phyloP scores from a whole-genome alignment of 2,113 vertebrate genomes.

The Prunella fulvescens region DNA sequence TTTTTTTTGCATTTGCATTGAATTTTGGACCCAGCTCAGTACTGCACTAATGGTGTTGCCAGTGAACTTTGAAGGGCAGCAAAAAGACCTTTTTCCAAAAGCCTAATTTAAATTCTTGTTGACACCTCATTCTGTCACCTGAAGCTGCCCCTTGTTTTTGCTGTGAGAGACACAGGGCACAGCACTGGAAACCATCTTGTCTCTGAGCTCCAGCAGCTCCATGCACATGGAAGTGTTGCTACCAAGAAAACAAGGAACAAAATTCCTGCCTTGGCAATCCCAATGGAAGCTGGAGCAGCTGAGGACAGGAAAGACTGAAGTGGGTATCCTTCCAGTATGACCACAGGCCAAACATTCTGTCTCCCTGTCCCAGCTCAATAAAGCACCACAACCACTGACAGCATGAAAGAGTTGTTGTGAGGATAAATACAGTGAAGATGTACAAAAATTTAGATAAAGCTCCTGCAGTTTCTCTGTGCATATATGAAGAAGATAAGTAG shows the following conservation, averaged over 20 bases:
- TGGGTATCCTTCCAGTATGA: neutral
- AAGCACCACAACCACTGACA: neutral
- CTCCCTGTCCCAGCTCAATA: neutral
- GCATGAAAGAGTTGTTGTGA: neutral
- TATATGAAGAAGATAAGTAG: neutral
- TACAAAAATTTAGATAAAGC: neutral
- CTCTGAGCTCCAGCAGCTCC: neutral
- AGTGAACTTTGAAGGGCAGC: neutral
- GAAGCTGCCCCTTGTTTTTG: neutral
- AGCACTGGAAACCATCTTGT: neutral
- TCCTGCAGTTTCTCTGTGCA: neutral
- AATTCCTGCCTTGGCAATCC: neutral
- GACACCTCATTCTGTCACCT: neutral
- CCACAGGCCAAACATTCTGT: neutral
- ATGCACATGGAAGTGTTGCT: neutral
- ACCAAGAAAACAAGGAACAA: neutral
- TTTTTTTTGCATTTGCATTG: neutral
- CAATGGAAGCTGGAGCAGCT: neutral
- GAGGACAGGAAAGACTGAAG: neutral
- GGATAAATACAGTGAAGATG: neutral
- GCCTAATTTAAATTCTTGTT: neutral
- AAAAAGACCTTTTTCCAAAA: neutral
- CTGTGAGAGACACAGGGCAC: neutral
- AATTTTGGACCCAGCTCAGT: neutral
- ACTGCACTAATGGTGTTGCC: neutral